Base-by-base conservation (phyloP, 2,113 vertebrate genomes). In the Eurystomus gularis region DNA sequence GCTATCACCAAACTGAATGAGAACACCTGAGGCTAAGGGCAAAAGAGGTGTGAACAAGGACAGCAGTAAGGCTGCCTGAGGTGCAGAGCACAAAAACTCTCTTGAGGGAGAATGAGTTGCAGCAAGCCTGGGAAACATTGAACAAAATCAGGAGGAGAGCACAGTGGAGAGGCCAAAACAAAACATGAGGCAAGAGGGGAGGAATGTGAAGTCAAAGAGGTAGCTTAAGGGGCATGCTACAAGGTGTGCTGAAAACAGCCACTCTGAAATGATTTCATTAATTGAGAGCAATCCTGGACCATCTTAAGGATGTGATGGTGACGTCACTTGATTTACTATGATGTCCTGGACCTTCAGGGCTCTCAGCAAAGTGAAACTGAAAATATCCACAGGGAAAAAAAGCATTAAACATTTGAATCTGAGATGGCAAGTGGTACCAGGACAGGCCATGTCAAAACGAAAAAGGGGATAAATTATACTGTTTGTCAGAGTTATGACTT, bases 271-370 rank as follows among this genome's bases (percentile, higher is more conserved):
- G 8, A 40, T 69, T 69, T 79, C 48, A 78, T 48, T 19, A 88
- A 75, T 51, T 4, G 5, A 57, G 31, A 52, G 19, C 18, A 86
- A 78, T 12, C 5, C 44, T 3, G 2, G 7, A 46, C 25, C 79
- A 21, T 14, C 39, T 13, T 0, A 0, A 58, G 13, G 35, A 1
- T 40, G 25, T 16, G 14, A 11, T 42, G 26, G 10, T 61, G 37
- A 57, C 18, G 79, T 78, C 23, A 14, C 10, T 11, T 77, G 29
- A 14, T 46, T 88, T 93, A 58, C 31, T 62, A 13, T 52, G 65
- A 48, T 14, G 2, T 57, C 19, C 37, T 39, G 17, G 19, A 40
- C 4, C 33, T 19, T 72, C 35, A 35, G 31, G 6, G 8, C 17
- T 94, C n/a, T 52, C n/a, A 85, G 25, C 6, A 49, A 86, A 92